Percentiles rank a stretch among this genome's conserved stretches.
Conservation (phyloP, 2,113 vertebrate species). For the Daboia siamensis region DNA sequence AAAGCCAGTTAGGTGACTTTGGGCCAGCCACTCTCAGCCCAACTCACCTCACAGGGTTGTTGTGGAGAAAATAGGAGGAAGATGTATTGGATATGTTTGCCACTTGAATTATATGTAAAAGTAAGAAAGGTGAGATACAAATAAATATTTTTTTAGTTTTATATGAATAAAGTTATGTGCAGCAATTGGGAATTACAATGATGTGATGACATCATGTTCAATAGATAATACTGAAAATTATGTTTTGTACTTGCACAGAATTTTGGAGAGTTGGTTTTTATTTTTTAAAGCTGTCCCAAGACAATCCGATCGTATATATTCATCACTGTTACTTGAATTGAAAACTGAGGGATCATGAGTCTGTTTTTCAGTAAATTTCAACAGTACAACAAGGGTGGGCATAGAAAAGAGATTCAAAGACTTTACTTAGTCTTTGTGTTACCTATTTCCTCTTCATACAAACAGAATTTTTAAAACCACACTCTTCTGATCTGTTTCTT, state of each 20-base stretch:
- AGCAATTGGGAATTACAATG: neutral
- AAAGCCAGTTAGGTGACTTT: neutral
- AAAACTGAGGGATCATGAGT: neutral
- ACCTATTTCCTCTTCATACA: neutral
- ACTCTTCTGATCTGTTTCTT: neutral
- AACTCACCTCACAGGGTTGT: neutral
- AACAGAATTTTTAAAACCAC: neutral
- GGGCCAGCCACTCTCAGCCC: neutral
- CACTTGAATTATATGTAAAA: neutral
- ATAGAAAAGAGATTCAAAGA: neutral
- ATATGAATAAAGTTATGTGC: neutral
- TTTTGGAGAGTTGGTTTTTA: neutral
- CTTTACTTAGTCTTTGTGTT: neutral
- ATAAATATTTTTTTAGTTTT: neutral
- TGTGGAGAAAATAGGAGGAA: neutral
- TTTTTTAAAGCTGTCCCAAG: neutral
- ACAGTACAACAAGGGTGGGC: neutral
- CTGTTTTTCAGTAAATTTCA: neutral
- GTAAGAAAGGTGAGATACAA: neutral
- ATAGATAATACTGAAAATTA: neutral
- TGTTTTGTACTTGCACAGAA: neutral
- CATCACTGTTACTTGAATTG: neutral
- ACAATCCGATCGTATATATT: neutral
- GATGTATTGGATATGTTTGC: neutral
- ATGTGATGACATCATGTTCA: neutral